Evolutionary conservation across 2,113 vertebrate species (phyloP).

Genomic region (Casuarius casuarius): DNA sequence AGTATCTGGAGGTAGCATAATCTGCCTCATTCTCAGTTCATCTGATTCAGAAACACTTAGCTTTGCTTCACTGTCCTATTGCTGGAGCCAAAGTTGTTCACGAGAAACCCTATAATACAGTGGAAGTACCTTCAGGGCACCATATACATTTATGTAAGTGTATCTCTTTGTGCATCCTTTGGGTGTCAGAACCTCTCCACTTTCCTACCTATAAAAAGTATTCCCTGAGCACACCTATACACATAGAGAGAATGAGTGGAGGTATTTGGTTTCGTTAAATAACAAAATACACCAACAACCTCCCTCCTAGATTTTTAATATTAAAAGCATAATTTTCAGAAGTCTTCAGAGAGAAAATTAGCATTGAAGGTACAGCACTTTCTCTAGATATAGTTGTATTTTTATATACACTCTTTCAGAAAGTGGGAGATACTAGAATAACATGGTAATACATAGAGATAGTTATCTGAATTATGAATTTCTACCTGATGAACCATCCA

Average conservation of each 20-base stretch:
- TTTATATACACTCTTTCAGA: not conserved
- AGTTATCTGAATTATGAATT: not conserved
- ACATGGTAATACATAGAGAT: not conserved
- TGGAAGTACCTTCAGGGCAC: constrained; percentile 69
- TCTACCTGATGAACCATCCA: not conserved
- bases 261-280: not conserved
- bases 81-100: constrained; percentile 56
- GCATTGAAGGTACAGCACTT: not conserved
- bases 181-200: constrained; percentile 71
- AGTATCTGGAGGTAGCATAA: not conserved
- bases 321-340: not conserved
- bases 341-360: constrained; percentile 4
- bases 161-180: constrained; percentile 72
- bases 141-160: constrained; percentile 72
- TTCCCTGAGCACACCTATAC: constrained; percentile 55
- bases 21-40: constrained; percentile 17
- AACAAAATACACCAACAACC: not conserved
- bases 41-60: constrained; percentile 45
- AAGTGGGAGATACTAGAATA: not conserved
- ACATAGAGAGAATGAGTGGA: constrained; percentile 7
- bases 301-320: not conserved
- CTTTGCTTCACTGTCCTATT: constrained; percentile 54
- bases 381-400: not conserved
- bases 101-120: constrained; percentile 65
- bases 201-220: constrained; percentile 72